Evolutionary conservation across 2,113 vertebrate genomes (phyloP), one percentile per base, ranked within the genome.

Genomic region (Donacobius atricapilla): DNA sequence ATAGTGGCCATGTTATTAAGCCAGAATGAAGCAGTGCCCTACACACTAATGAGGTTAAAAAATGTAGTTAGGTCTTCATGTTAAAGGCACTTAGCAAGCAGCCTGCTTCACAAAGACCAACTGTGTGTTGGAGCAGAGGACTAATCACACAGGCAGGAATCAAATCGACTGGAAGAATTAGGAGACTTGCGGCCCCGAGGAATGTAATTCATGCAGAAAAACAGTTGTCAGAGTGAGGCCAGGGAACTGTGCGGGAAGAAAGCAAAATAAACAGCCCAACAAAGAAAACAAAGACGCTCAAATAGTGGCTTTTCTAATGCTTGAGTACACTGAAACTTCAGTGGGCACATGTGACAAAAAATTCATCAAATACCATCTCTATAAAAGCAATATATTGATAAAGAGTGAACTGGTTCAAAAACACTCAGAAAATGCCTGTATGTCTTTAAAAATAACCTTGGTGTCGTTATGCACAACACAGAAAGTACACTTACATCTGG

Each of bases 201-300:
- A 98, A 98, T 98, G 98, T 93, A 97, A 98, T 98, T 98, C 97
- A 98, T 98, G 98, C 97, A 97, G 98, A 98, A 98, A 98, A 98
- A 97, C 92, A 97, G 88, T 96, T 97, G 96, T 97, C 97, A 97
- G 97, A 97, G 95, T 7, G 68, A 97, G 96, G 97, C 97, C 94
- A 95, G 95, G 94, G 96, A 98, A 97, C 97, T 94, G 96, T 95
- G 90, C 98, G 97, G 97, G 98, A 98, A 98, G 98, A 97, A 97
- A 98, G 97, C 97, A 98, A 98, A 98, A 98, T 97, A 98, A 98
- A 98, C 98, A 98, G 97, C 96, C 97, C 96, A 96, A 98, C 98
- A 98, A 98, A 98, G 98, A 98, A 98, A 98, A 98, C 97, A 98
- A 98, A 98, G 97, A 93, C 78, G 0, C 94, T 93, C 96, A 93